Conservation (phyloP, 2,797 vertebrate genomes). For the Sebastes glaucus region DNA sequence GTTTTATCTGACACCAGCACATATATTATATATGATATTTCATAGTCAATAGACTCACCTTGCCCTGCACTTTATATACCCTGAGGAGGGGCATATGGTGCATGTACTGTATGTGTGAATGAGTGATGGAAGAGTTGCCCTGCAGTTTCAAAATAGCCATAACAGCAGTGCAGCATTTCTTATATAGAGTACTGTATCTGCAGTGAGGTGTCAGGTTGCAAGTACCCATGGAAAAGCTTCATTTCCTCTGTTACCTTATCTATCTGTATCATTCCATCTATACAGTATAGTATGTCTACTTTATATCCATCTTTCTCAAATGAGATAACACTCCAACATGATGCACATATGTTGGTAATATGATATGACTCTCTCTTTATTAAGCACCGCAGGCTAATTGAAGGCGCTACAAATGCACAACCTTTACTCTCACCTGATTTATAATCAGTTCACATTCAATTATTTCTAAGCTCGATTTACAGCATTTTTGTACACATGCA, state of each 20-base stretch:
- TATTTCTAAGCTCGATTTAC: neutral
- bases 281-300: neutral
- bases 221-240: slow-evolving; percentile 20
- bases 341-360: neutral
- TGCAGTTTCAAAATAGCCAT: slow-evolving; percentile 51
- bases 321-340: neutral
- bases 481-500: neutral
- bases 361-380: neutral
- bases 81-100: neutral
- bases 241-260: slow-evolving; percentile 27
- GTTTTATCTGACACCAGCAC: neutral
- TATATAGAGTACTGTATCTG: slow-evolving; percentile 36
- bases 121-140: slow-evolving; percentile 28
- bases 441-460: neutral
- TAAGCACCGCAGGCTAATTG: neutral
- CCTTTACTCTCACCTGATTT: neutral
- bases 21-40: neutral
- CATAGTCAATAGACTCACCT: neutral
- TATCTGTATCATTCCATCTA: neutral
- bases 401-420: neutral
- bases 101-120: neutral
- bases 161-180: slow-evolving; percentile 56
- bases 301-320: neutral
- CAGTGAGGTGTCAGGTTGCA: slow-evolving; percentile 62
- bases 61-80: neutral